Percentiles rank a stretch among this genome's conserved stretches.
phyloP scores from a whole-genome alignment of 2,113 vertebrate species.

The Gila orcuttii region DNA sequence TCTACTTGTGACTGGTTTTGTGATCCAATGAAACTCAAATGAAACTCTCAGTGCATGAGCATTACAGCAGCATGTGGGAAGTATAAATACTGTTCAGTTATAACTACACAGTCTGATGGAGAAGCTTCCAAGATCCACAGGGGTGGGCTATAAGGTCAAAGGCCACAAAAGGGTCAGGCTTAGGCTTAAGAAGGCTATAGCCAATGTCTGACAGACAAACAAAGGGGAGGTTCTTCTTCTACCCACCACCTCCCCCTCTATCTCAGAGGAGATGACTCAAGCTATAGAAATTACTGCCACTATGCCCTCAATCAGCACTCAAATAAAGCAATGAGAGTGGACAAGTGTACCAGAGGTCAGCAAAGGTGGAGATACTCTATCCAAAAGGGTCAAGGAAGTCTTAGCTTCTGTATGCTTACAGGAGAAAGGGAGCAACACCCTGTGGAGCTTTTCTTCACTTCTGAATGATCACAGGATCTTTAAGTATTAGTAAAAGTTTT shows the following conservation, averaged over 20 bases:
- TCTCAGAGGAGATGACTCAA: slow-evolving; percentile 48
- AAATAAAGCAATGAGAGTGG: slow-evolving; percentile 18
- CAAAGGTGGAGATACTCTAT: slow-evolving; percentile 25
- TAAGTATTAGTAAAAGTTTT: not conserved
- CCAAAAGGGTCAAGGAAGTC: slow-evolving; percentile 27
- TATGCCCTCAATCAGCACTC: slow-evolving; percentile 34
- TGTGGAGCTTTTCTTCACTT: not conserved
- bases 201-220: slow-evolving; percentile 67
- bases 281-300: slow-evolving; percentile 40
- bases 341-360: slow-evolving; percentile 16
- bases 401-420: slow-evolving; percentile 32
- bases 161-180: slow-evolving; percentile 68
- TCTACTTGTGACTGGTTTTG: too few species aligned
- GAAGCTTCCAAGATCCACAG: slow-evolving; percentile 62
- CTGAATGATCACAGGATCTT: not conserved
- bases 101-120: slow-evolving; percentile 53
- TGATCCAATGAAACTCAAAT: not conserved
- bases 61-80: slow-evolving; percentile 53
- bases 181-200: slow-evolving; percentile 63
- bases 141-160: slow-evolving; percentile 64
- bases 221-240: slow-evolving; percentile 54
- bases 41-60: slow-evolving; percentile 32
- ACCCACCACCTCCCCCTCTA: slow-evolving; percentile 34
- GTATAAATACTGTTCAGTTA: slow-evolving; percentile 64
- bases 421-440: not conserved